Base-by-base conservation (phyloP, 2,888 invertebrate species). In the Cryptocheilus praepositus region DNA sequence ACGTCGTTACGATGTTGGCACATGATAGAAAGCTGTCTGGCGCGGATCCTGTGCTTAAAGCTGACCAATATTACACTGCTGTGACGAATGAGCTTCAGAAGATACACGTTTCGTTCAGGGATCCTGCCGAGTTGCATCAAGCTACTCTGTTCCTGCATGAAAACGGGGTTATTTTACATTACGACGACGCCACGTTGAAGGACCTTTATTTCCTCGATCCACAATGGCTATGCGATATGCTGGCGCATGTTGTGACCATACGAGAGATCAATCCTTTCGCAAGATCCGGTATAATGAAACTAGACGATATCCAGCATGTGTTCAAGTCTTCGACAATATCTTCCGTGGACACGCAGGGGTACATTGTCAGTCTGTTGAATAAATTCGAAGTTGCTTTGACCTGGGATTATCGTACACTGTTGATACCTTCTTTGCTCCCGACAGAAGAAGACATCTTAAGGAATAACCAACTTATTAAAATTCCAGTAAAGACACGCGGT, bases 81-180 rank as follows among this genome's bases (percentile, higher is more conserved):
- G 86, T 89, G 0, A 88, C 85, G 68, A 86, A 82, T 22, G 88
- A 89, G 93, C 92, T 94, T 74, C 92, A 93, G 78, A 91, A 93
- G 70, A 92, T 93, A 76, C 92, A 93, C 68, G 91, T 93, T 54
- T 92, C 92, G 64, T 96, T 96, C 86, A 91, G 97, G n/a, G 98
- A 96, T 90, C 92, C 93, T 11, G 94, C 96, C 0, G 98, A 98
- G 87, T 89, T 98, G 60, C 95, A 96, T 82, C 98, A 98, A 86
- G 99, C 99, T 0, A 98, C 98, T 0, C 92, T 97, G 86, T 99
- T 99, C 89, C 91, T 99, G 0, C 99, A 99, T 86, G 99, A 99
- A 84, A 99, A 99, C 88, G 99, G 97, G 92, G 97, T 99, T 1
- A 90, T 99, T 8, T 91, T 98, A 0, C 97, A 98, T 88, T 98